Conservation (phyloP, 2,797 vertebrate species). For the Hypotaenidia okinawae region DNA sequence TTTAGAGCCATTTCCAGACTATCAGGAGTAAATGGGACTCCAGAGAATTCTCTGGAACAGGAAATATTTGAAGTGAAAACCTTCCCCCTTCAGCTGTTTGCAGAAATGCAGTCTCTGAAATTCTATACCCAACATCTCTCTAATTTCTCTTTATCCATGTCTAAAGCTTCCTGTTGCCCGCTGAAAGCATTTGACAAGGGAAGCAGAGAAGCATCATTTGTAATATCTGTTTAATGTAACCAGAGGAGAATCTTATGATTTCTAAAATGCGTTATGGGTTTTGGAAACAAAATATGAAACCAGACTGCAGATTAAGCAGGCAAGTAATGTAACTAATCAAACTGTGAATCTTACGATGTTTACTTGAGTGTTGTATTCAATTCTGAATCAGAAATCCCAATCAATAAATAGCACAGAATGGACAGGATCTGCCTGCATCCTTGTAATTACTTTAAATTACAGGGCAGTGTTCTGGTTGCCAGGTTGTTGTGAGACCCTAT, state of each 20-base stretch:
- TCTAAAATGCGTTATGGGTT: slow-evolving; percentile 10
- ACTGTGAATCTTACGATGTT: neutral
- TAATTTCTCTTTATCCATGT: slow-evolving; percentile 63
- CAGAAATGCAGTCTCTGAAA: slow-evolving; percentile 50
- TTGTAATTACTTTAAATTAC: neutral
- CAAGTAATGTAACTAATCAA: neutral
- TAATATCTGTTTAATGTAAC: slow-evolving; percentile 52
- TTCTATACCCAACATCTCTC: slow-evolving; percentile 31
- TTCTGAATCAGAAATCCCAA: neutral
- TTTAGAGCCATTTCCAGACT: slow-evolving; percentile 23
- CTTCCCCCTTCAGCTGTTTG: slow-evolving; percentile 56
- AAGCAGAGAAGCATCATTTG: slow-evolving; percentile 22
- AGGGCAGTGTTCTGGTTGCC: neutral
- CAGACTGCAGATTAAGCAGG: neutral
- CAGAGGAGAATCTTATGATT: slow-evolving; percentile 15
- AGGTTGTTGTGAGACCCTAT: neutral
- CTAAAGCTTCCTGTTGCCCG: slow-evolving; percentile 37
- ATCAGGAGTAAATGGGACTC: slow-evolving; percentile 52
- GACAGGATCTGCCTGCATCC: neutral
- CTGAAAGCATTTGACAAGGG: slow-evolving; percentile 52
- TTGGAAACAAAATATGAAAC: slow-evolving; percentile 38
- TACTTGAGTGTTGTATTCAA: neutral
- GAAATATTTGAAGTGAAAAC: slow-evolving; percentile 65
- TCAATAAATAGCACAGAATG: neutral
- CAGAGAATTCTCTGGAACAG: slow-evolving; percentile 60